Conservation (phyloP, 1,140 invertebrate species). For the Brachionus plicatilis region DNA sequence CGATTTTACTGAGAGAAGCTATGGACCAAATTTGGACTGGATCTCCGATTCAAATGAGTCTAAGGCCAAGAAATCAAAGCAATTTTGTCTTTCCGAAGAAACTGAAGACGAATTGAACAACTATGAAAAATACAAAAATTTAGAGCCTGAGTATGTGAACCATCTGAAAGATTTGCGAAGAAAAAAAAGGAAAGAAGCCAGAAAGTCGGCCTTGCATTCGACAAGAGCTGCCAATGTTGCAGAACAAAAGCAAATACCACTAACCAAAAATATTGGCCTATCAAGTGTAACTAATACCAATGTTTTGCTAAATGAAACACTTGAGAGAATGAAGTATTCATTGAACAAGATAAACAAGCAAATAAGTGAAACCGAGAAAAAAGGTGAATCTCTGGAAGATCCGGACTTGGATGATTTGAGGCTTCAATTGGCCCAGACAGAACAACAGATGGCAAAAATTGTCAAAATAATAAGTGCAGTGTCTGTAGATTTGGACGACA, state of each 20-base stretch:
- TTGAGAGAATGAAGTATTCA: slow-evolving; percentile 36
- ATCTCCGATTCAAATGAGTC: neutral
- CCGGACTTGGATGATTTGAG: slow-evolving; percentile 28
- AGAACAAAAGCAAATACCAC: neutral
- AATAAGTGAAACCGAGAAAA: slow-evolving; percentile 8
- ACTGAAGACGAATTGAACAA: slow-evolving; percentile 6
- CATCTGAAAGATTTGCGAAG: neutral
- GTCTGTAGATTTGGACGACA: neutral
- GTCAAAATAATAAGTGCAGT: slow-evolving; percentile 11
- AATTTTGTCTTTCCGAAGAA: neutral
- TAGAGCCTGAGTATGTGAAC: slow-evolving; percentile 18
- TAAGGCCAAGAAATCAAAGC: neutral
- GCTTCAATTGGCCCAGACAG: slow-evolving; percentile 26
- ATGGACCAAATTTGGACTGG: neutral
- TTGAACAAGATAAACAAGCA: slow-evolving; percentile 32
- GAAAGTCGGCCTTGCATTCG: neutral
- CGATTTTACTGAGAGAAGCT: slow-evolving; percentile 19
- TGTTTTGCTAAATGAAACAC: slow-evolving; percentile 30
- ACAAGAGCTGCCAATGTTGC: neutral
- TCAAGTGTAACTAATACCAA: slow-evolving; percentile 33
- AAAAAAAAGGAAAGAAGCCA: neutral
- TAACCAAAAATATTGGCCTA: neutral
- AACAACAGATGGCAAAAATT: slow-evolving; percentile 32
- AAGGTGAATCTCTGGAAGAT: neutral
- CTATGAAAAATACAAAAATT: slow-evolving; percentile 15